Evolutionary conservation across 1,140 invertebrate species (phyloP), one percentile per base, ranked within the genome.

Genomic region (Drosophila persimilis): DNA sequence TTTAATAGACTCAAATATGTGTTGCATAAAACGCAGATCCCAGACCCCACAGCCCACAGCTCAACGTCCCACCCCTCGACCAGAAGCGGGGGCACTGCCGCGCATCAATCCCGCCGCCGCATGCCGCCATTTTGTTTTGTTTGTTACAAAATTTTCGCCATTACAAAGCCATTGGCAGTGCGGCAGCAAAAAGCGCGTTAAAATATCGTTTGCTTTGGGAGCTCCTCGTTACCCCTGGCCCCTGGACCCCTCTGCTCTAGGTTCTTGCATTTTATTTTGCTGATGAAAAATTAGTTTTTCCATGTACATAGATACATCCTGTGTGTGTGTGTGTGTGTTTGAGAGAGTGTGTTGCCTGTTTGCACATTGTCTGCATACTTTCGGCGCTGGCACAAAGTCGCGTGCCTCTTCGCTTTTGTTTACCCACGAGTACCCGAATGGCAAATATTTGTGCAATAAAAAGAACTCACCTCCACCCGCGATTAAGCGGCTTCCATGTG

Each of bases 1-100:
- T 90, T 90, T 90, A 90, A 90, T 90, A 86, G 89, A 90, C 89
- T 90, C 89, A 89, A 90, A 90, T 78, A 90, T 90, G 89, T 90
- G 89, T 77, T 77, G 77, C 73, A 86, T 83, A 88, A 81, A 88
- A 85, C 73, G 77, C 73, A 62, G 71, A 29, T 39, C 15, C 50
- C 52, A 20, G 17, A 29, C 13, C 9, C 22, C 45, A 8, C 15
- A 22, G 26, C n/a, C 24, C 4, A 5, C 15, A 22, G 26, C 22
- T 13, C 39, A 7, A 17, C 54, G n/a, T 52, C n/a, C 39, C 4
- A 39, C 11, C 29, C 29, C 2, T 11, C 44, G 48, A 17, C 54
- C 35, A n/a, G 17, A 29, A 24, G 24, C 15, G 8, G 22, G 35
- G 26, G 44, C 53, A 46, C 47, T 59, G 61, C 43, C 43, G 47